Evolutionary conservation across 2,113 vertebrate genomes (phyloP).

Genomic region (Cynopterus brachyotis): DNA sequence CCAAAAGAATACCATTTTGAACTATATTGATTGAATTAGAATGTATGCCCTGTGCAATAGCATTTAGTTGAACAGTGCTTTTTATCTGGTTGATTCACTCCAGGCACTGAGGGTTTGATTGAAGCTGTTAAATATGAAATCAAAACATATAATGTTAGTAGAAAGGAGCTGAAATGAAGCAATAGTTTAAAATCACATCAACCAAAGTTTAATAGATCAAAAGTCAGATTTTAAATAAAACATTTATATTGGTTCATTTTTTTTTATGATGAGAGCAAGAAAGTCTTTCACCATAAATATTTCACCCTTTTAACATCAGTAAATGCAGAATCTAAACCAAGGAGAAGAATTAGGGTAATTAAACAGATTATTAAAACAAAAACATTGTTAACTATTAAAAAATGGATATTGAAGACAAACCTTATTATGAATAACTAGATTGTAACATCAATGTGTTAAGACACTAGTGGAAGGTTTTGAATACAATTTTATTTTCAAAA

Average conservation of each 20-base stretch:
- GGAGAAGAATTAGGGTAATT: neutral
- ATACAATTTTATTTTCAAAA: neutral
- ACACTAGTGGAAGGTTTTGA: neutral
- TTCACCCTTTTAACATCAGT: neutral
- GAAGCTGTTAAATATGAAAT: neutral
- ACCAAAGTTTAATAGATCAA: neutral
- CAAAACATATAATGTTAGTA: neutral
- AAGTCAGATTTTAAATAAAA: neutral
- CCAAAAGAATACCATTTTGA: neutral
- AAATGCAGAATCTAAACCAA: neutral
- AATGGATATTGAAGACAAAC: fast-evolving
- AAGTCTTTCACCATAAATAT: neutral
- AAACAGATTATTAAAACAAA: neutral
- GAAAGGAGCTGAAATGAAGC: neutral
- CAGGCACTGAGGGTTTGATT: neutral
- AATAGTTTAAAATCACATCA: neutral
- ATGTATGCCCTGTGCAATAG: fast-evolving
- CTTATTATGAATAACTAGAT: neutral
- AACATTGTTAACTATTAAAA: neutral
- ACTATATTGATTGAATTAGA: neutral
- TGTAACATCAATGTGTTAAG: neutral
- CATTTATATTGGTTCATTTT: neutral
- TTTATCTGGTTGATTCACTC: neutral
- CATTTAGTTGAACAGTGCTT: neutral
- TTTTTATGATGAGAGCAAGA: neutral